These are phyloP conservation scores for Remorina albescens DNA, from an alignment of 2,797 vertebrate species.

Conservation along the genomic window DNA sequence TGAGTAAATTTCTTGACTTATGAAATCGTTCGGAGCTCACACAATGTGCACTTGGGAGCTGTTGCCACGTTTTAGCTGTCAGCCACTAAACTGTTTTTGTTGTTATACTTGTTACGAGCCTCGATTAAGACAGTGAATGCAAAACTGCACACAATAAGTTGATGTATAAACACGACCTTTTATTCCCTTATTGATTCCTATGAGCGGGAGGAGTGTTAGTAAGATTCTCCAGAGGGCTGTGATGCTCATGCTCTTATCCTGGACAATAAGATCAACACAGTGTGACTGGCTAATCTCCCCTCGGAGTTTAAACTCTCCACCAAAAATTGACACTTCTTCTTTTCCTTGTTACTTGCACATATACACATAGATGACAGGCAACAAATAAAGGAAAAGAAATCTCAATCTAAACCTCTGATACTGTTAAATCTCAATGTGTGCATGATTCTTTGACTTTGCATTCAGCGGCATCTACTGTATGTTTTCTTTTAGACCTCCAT, in stretches of 20 bases:
- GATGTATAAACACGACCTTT: constrained; percentile 53
- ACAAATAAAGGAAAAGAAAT: too few species aligned
- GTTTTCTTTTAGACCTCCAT: constrained; percentile 39
- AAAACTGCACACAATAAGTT: constrained; percentile 51
- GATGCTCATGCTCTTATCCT: constrained; percentile 76
- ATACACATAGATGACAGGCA: constrained; percentile 59
- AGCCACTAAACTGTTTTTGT: constrained; percentile 38
- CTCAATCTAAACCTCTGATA: too few species aligned
- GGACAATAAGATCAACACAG: constrained; percentile 79
- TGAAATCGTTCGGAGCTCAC: neutral
- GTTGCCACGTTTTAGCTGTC: constrained; percentile 14
- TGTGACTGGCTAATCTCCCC: constrained; percentile 76
- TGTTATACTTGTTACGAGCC: constrained; percentile 37
- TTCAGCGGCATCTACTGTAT: constrained; percentile 19
- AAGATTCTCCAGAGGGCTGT: constrained; percentile 69
- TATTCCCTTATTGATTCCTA: constrained; percentile 72
- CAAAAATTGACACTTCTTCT: constrained; percentile 60
- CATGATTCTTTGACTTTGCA: constrained; percentile 35
- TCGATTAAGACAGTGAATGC: constrained; percentile 40
- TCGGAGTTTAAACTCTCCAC: constrained; percentile 66
- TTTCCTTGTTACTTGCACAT: constrained; percentile 54
- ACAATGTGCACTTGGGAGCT: neutral
- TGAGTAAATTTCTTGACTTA: constrained; percentile 5
- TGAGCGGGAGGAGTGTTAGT: constrained; percentile 64
- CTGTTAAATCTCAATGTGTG: constrained; percentile 47